phyloP scores from a whole-genome alignment of 1,140 invertebrate species.

The Galleria mellonella region DNA sequence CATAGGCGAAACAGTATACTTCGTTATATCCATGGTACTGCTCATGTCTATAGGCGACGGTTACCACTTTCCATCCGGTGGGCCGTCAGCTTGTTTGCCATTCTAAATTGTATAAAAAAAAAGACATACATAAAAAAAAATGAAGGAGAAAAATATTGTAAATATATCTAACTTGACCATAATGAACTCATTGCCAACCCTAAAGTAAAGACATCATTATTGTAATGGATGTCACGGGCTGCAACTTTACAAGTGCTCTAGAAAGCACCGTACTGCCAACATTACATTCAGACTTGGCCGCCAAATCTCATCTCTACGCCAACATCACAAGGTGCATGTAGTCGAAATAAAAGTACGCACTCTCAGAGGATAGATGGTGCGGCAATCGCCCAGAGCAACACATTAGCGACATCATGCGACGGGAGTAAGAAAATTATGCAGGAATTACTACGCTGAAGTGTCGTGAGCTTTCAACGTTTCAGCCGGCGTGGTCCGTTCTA shows the following conservation, averaged over 20 bases:
- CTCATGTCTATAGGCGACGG: too few species aligned
- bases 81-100: too few species aligned
- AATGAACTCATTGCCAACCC: conserved; percentile 24
- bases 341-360: conserved; percentile 20
- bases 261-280: conserved; percentile 33
- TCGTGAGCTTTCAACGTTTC: conserved; percentile 26
- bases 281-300: conserved; percentile 11
- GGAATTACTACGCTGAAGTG: conserved; percentile 48
- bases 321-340: background rate
- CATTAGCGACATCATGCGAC: conserved; percentile 65
- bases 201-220: conserved; percentile 59
- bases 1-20: too few species aligned
- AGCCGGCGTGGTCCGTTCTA: background rate
- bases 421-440: conserved; percentile 60
- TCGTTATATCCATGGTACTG: too few species aligned
- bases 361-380: conserved; percentile 43
- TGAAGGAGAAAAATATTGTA: too few species aligned
- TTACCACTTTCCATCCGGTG: too few species aligned
- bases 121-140: too few species aligned
- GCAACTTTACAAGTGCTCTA: conserved; percentile 56
- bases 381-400: conserved; percentile 51
- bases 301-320: background rate
- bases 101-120: too few species aligned
- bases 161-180: too few species aligned
- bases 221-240: conserved; percentile 69